A percentile compares a stretch with the other conserved stretches of the same genome.
Conservation (phyloP, 2,113 vertebrate genomes). For the Xyliphius kryptos region DNA sequence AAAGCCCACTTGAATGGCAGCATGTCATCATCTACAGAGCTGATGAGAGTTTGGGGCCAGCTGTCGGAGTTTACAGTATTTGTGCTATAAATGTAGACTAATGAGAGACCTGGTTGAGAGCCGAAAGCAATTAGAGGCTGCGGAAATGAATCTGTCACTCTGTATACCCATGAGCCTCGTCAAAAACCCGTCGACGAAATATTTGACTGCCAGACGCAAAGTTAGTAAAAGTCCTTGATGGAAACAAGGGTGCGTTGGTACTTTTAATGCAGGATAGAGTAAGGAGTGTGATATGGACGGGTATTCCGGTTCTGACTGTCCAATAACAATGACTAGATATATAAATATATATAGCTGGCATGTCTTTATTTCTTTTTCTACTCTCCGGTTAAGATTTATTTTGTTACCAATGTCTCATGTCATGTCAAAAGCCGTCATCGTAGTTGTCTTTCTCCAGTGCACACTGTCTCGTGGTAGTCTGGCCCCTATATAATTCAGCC, state of each 20-base stretch:
- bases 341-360: no score
- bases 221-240: constrained; percentile 54
- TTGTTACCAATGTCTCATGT: no score
- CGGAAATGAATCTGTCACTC: constrained; percentile 66
- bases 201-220: constrained; percentile 63
- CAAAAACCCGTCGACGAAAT: constrained; percentile 55
- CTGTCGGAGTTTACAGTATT: constrained; percentile 39
- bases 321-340: no score
- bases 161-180: constrained; percentile 59
- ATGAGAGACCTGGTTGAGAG: constrained; percentile 39
- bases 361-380: no score
- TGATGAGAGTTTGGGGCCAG: constrained; percentile 25
- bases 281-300: no score
- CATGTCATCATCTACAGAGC: constrained; percentile 22
- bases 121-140: constrained; percentile 64
- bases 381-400: no score
- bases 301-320: no score
- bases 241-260: constrained; percentile 24
- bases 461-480: no score
- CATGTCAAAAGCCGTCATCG: no score
- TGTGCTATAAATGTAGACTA: constrained; percentile 42
- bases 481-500: no score
- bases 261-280: no score
- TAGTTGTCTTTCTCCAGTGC: no score
- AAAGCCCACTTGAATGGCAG: constrained; percentile 25